phyloP scores from a whole-genome alignment of 2,797 vertebrate species.

The Paramormyrops hopkinsi region DNA sequence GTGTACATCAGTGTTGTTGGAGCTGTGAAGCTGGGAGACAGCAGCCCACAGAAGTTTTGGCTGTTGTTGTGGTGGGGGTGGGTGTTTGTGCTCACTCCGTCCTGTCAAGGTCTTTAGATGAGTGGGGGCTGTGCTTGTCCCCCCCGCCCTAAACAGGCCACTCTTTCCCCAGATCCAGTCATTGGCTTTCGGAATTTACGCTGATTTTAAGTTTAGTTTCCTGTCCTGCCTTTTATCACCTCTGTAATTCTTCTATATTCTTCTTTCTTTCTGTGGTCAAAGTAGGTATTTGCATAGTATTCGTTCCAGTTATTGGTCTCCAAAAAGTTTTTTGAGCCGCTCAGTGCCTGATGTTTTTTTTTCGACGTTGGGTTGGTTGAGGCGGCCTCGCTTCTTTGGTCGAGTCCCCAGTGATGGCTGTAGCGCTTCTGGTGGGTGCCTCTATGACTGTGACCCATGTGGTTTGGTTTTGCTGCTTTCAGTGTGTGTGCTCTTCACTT shows the following conservation, averaged over 20 bases:
- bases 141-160: neutral
- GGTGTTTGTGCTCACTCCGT: neutral
- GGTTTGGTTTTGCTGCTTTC: neutral
- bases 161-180: neutral
- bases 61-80: neutral
- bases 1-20: neutral
- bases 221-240: neutral
- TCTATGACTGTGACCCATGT: neutral
- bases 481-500: neutral
- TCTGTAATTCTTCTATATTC: neutral
- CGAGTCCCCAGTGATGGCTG: neutral
- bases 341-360: neutral
- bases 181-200: neutral
- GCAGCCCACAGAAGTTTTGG: neutral
- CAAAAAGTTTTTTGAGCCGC: neutral
- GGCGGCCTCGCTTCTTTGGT: neutral
- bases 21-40: neutral
- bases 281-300: neutral
- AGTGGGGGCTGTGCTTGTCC: neutral
- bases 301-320: neutral
- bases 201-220: neutral
- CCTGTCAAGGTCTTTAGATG: slow-evolving; percentile 6
- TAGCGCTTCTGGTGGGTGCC: neutral
- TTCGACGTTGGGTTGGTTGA: neutral
- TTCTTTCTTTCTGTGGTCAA: neutral